phyloP scores from a whole-genome alignment of 2,113 vertebrate genomes.

The Tachysurus vachellii region DNA sequence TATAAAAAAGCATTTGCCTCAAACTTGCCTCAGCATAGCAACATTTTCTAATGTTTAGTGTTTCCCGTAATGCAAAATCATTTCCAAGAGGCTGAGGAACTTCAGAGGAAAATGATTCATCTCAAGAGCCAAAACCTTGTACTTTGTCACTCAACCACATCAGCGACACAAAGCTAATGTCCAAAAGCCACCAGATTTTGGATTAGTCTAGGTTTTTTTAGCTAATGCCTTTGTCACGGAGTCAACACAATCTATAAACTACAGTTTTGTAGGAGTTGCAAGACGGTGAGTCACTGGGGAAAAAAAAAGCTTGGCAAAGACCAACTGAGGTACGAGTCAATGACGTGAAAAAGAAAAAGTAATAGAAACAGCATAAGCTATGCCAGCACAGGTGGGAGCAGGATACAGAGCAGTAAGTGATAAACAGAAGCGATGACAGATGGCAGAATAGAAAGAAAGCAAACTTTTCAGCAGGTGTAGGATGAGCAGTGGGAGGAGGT shows the following conservation, averaged over 20 bases:
- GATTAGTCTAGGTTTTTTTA: not conserved
- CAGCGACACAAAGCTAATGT: not conserved
- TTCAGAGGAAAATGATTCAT: not conserved
- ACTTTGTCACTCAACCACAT: slow-evolving; percentile 7
- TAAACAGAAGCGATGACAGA: slow-evolving; percentile 13
- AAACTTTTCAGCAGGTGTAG: slow-evolving; percentile 30
- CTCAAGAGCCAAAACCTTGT: slow-evolving; percentile 5
- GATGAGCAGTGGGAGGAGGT: slow-evolving; percentile 20
- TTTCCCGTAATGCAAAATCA: not conserved
- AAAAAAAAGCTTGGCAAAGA: not conserved
- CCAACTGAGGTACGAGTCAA: not conserved
- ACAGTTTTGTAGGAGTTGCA: slow-evolving; percentile 31
- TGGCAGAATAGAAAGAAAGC: slow-evolving; percentile 16
- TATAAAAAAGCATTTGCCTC: not conserved
- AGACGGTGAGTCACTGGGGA: slow-evolving; percentile 16
- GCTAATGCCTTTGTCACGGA: slow-evolving; percentile 13
- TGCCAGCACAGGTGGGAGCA: not conserved
- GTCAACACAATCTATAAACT: slow-evolving; percentile 28
- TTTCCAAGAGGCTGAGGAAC: not conserved
- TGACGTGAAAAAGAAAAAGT: slow-evolving; percentile 15
- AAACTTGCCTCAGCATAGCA: not conserved
- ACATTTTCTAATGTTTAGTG: not conserved
- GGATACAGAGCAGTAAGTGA: not conserved
- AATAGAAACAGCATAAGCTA: not conserved
- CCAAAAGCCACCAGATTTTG: not conserved